Evolutionary conservation across 2,797 vertebrate species (phyloP).

Genomic region (Caiman crocodilus): DNA sequence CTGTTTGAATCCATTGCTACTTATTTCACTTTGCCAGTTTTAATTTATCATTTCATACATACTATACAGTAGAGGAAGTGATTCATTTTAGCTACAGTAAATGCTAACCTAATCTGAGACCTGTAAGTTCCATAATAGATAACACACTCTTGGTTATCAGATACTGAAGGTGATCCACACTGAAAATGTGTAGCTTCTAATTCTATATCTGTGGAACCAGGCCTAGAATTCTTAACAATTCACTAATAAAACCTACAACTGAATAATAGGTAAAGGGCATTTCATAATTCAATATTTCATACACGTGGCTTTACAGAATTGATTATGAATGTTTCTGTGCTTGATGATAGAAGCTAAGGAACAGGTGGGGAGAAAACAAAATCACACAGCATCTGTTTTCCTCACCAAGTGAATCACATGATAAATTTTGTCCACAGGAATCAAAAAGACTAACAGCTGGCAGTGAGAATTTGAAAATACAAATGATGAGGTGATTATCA

Average conservation of each 20-base stretch:
- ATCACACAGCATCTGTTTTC: background rate
- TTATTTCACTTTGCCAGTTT: background rate
- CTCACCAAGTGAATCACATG: background rate
- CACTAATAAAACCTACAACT: background rate
- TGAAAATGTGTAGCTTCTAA: rapidly evolving
- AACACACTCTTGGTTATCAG: background rate
- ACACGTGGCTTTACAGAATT: background rate
- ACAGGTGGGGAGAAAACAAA: background rate
- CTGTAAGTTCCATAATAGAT: background rate
- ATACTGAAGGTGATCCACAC: background rate
- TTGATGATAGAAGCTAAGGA: background rate
- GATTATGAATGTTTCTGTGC: background rate
- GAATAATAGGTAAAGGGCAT: background rate
- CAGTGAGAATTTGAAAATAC: background rate
- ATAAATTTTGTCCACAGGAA: background rate
- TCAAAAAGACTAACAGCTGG: background rate
- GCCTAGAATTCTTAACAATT: rapidly evolving
- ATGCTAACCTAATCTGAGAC: background rate
- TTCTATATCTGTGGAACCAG: background rate
- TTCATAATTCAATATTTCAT: rapidly evolving
- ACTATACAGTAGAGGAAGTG: background rate
- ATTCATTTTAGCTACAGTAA: background rate
- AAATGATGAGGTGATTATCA: background rate
- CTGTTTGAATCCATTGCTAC: background rate
- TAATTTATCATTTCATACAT: background rate